phyloP scores from a whole-genome alignment of 1,140 invertebrate genomes.

The Zaprionus vittiger region DNA sequence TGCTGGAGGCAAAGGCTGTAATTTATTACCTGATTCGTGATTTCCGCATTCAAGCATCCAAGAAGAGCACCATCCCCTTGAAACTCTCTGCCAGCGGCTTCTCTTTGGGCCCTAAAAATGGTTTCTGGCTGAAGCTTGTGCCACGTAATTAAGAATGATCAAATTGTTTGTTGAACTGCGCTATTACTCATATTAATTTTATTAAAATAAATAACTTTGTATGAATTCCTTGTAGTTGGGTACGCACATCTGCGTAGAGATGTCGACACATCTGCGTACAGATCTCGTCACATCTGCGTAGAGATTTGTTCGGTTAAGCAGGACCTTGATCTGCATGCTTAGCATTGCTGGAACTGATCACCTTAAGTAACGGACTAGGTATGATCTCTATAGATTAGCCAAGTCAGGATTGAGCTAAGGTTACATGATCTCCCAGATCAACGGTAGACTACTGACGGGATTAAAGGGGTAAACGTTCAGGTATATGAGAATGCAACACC shows the following conservation, averaged over 20 bases:
- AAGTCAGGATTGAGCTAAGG: constrained; percentile 18
- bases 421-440: constrained; percentile 13
- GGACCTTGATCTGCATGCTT: no score
- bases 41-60: constrained; percentile 66
- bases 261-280: no score
- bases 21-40: constrained; percentile 74
- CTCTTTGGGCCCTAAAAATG: constrained; percentile 64
- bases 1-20: constrained; percentile 85
- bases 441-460: background rate
- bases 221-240: background rate
- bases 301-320: no score
- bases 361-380: constrained; percentile 42
- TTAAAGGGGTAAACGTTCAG: constrained; percentile 10
- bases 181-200: background rate
- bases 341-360: background rate
- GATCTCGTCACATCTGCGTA: no score
- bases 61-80: constrained; percentile 80
- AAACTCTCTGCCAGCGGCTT: constrained; percentile 49
- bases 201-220: background rate
- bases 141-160: constrained; percentile 40
- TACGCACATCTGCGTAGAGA: background rate
- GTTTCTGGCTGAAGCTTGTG: constrained; percentile 74
- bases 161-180: background rate
- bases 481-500: background rate
- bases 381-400: constrained; percentile 41